These are phyloP conservation scores for Halocynthia aurantium DNA, from an alignment of 23 tunicate species.

Conservation along the genomic window DNA sequence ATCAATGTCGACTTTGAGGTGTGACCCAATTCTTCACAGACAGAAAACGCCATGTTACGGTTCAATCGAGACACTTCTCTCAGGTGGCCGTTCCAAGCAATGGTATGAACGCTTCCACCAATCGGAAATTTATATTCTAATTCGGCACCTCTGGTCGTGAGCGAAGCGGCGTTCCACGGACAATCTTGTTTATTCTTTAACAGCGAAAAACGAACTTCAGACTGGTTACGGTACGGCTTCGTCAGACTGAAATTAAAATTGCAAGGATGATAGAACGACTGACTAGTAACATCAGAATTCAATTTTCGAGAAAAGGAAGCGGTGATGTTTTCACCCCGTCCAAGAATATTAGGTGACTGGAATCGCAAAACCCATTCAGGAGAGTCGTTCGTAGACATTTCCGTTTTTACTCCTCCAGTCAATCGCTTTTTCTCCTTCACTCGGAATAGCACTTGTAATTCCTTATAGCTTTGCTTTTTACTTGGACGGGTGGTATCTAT, in stretches of 20 bases:
- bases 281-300: neutral
- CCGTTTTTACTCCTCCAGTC: constrained; percentile 57
- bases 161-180: constrained; percentile 47
- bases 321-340: constrained; percentile 68
- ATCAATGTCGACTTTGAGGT: constrained; percentile 63
- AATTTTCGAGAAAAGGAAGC: constrained; percentile 50
- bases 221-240: constrained; percentile 39
- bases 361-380: constrained; percentile 72
- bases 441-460: constrained; percentile 59
- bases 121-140: constrained; percentile 33
- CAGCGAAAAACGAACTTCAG: constrained; percentile 12
- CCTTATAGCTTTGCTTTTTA: constrained; percentile 19
- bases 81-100: constrained; percentile 64
- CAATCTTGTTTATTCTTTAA: constrained; percentile 58
- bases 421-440: constrained; percentile 56
- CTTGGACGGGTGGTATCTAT: constrained; percentile 71
- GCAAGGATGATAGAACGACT: constrained; percentile 34
- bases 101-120: constrained; percentile 35
- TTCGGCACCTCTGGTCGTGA: constrained; percentile 39
- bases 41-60: constrained; percentile 32
- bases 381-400: constrained; percentile 62
- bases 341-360: constrained; percentile 69
- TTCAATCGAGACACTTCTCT: constrained; percentile 32
- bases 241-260: constrained; percentile 39
- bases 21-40: constrained; percentile 62